phyloP scores from a whole-genome alignment of 2,888 invertebrate species.

The Venustoraphidia nigricollis region DNA sequence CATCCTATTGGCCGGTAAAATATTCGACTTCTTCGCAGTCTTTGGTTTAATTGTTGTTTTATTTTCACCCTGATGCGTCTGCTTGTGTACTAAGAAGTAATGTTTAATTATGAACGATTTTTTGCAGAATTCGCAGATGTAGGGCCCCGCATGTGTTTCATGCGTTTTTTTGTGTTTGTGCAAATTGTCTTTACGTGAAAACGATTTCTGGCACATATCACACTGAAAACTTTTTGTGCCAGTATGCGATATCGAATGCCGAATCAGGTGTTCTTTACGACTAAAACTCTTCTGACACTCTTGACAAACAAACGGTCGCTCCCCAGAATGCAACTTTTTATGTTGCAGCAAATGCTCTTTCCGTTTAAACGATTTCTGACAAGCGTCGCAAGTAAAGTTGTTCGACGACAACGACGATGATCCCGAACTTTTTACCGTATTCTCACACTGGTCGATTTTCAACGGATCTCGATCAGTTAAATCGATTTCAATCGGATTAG shows the following conservation, averaged over 20 bases:
- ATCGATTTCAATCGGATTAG: conserved; percentile 21
- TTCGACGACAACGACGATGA: conserved; percentile 2
- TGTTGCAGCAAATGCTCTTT: conserved; percentile 55
- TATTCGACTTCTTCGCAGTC: not conserved
- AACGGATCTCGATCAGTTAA: conserved; percentile 16
- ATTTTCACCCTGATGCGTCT: conserved; percentile 28
- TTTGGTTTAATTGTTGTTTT: not conserved
- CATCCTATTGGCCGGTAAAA: not conserved
- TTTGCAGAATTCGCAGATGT: conserved; percentile 46
- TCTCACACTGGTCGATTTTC: conserved; percentile 8
- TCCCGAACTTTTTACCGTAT: conserved; percentile 7
- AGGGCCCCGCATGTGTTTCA: conserved; percentile 35
- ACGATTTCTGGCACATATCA: conserved; percentile 37
- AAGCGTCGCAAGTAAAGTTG: conserved; percentile 36
- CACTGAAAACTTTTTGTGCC: conserved; percentile 51
- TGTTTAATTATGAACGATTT: conserved; percentile 50
- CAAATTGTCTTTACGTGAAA: conserved; percentile 39
- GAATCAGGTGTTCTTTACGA: conserved; percentile 49
- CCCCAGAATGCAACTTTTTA: conserved; percentile 46
- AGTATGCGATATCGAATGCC: conserved; percentile 50
- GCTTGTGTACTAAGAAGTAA: conserved; percentile 46
- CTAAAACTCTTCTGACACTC: conserved; percentile 51
- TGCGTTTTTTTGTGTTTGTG: conserved; percentile 43
- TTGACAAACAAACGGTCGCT: conserved; percentile 48
- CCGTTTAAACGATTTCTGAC: conserved; percentile 47